A percentile compares a stretch with the other conserved stretches of the same genome.
Conservation (phyloP, 2,797 vertebrate genomes). For the Lepilemur septentrionalis region DNA sequence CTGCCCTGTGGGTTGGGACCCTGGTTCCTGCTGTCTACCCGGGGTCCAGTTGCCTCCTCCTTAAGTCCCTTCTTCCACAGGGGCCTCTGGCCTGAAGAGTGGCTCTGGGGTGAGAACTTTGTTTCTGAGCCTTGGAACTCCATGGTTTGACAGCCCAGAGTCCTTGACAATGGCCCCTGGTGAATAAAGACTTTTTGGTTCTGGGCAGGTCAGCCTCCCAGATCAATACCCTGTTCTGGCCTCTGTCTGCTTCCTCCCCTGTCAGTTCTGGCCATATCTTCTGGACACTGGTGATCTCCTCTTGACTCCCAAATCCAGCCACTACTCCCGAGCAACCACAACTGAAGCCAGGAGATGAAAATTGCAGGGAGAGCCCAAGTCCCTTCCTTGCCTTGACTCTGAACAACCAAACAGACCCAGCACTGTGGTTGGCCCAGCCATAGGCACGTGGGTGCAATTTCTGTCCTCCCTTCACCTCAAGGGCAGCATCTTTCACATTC, state of each 20-base stretch:
- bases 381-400: neutral
- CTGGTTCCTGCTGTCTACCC: neutral
- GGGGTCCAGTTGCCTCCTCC: neutral
- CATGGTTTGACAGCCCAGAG: neutral
- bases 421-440: neutral
- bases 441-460: neutral
- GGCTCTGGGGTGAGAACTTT: neutral
- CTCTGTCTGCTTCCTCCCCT: neutral
- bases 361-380: neutral
- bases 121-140: neutral
- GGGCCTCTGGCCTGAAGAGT: neutral
- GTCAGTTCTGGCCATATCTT: neutral
- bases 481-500: neutral
- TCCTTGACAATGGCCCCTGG: neutral
- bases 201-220: neutral
- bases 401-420: neutral
- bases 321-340: neutral
- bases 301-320: neutral
- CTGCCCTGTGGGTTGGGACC: neutral
- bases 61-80: neutral
- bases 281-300: neutral
- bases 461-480: neutral
- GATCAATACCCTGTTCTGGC: neutral
- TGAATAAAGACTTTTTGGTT: conserved; percentile 27
- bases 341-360: neutral